These are phyloP conservation scores for Glaucopsyche alexis DNA, from an alignment of 2,888 invertebrate species.

Conservation along the genomic window DNA sequence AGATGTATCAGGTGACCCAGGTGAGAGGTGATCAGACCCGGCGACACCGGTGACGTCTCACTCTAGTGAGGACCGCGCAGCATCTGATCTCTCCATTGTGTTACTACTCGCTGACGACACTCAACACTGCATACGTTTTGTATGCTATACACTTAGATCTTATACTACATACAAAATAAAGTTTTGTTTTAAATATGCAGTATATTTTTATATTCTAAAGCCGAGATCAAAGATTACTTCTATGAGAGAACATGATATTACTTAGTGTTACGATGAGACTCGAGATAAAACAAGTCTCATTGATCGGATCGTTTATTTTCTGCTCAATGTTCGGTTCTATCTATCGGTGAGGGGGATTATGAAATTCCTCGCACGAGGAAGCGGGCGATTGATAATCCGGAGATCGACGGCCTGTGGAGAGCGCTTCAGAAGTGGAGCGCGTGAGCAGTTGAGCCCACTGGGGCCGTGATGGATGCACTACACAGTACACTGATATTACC, in stretches of 20 bases:
- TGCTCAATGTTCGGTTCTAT: not conserved
- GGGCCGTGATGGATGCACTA: not conserved
- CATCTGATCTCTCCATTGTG: not conserved
- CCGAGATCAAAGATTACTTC: not conserved
- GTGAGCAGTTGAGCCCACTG: not conserved
- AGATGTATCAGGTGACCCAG: constrained; percentile 18
- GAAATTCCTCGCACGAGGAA: not conserved
- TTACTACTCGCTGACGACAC: not conserved
- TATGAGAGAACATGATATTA: not conserved
- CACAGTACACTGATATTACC: not conserved
- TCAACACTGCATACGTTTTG: not conserved
- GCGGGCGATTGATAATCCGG: constrained; percentile 3
- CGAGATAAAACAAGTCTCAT: not conserved
- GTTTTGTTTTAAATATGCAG: not conserved
- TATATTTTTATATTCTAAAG: not conserved
- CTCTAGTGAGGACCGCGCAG: not conserved
- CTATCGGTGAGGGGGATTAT: not conserved
- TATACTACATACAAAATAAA: not conserved
- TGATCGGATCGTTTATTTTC: not conserved
- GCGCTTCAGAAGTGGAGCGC: constrained; percentile 3
- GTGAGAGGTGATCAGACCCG: not conserved
- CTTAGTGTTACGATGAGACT: too few relatives aligned
- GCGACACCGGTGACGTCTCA: not conserved
- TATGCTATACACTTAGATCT: too few relatives aligned
- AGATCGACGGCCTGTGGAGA: not conserved